Base-by-base conservation (phyloP, 1,140 invertebrate species). In the Pomacea maculata region DNA sequence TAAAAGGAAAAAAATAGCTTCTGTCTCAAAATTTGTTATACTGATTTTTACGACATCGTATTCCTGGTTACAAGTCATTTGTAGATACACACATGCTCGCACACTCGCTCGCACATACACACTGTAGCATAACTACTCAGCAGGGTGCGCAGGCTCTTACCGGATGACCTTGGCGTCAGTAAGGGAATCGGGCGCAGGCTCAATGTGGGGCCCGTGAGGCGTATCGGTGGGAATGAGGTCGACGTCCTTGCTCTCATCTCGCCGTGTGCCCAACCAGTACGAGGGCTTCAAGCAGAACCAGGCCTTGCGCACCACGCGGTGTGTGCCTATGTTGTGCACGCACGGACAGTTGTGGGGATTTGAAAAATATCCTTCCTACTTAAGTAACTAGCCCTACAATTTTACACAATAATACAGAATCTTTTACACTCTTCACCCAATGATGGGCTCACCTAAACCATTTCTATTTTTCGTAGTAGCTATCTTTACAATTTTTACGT, bases 201-300 rank as follows among this genome's bases (percentile, higher is more conserved):
- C 77, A 0, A 78, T 55, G 52, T 78, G 77, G 34, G 77, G 77
- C 17, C 77, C 65, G 45, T 78, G 65, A 1, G 77, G 77, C 21
- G 77, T 78, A 67, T 70, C 77, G 17, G 15, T 70, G 9, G 77
- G 77, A 29, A 29, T 57, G n/a, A 29, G 17, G 45, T 78, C 77
- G 25, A 4, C 25, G 14, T 71, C 77, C 25, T 17, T 57, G 25
- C 71, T 67, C 12, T 12, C 75, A n/a, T 65, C 34, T 55, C n/a
- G 45, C 17, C 52, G 75, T 12, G 21, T 61, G 11, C 15, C 9
- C 67, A 63, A 61, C 65, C 77, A 71, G 25, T 19, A 71, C 4
- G 67, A 70, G 17, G 77, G 54, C 15, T 34, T n/a, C 19, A 78
- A 21, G 25, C 45, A 78, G 54, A 70, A 78, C 34, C 77, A 78